Evolutionary conservation across 1,140 invertebrate genomes (phyloP).

Genomic region (Nasonia vitripennis): DNA sequence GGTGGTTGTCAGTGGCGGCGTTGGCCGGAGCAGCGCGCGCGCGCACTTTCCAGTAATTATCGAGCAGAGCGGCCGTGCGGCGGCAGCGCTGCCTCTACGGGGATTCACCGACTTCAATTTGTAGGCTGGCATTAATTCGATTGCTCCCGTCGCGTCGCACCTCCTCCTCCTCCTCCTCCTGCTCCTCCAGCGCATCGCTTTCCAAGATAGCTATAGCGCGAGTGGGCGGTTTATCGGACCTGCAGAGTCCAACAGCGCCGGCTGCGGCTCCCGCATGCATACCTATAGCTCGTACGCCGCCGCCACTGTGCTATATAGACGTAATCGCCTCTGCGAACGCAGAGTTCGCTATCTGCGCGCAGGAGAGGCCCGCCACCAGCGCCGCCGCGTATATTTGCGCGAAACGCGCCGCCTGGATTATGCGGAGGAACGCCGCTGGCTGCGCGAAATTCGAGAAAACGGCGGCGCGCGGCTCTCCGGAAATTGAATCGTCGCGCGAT

Average conservation of each 20-base stretch:
- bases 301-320: not conserved
- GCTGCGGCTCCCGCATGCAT: not conserved
- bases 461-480: not conserved
- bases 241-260: slow-evolving; percentile 49
- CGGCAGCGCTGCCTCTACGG: slow-evolving; percentile 54
- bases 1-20: slow-evolving; percentile 15
- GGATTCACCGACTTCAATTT: slow-evolving; percentile 69
- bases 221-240: slow-evolving; percentile 60
- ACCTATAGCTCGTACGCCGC: not conserved
- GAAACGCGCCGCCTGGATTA: slow-evolving; percentile 22
- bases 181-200: slow-evolving; percentile 30
- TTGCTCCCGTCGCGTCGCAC: slow-evolving; percentile 62
- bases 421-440: not conserved
- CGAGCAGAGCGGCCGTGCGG: slow-evolving; percentile 56
- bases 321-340: not conserved
- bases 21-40: not conserved
- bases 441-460: not conserved
- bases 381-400: slow-evolving; percentile 24
- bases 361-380: too few relatives aligned
- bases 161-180: slow-evolving; percentile 29
- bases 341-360: not conserved
- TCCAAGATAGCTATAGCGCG: slow-evolving; percentile 50
- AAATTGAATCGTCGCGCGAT: too few relatives aligned
- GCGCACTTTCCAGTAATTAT: slow-evolving; percentile 69
- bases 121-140: slow-evolving; percentile 73